These are phyloP conservation scores for Syncerus caffer DNA, from an alignment of 2,797 vertebrate species.

Conservation along the genomic window DNA sequence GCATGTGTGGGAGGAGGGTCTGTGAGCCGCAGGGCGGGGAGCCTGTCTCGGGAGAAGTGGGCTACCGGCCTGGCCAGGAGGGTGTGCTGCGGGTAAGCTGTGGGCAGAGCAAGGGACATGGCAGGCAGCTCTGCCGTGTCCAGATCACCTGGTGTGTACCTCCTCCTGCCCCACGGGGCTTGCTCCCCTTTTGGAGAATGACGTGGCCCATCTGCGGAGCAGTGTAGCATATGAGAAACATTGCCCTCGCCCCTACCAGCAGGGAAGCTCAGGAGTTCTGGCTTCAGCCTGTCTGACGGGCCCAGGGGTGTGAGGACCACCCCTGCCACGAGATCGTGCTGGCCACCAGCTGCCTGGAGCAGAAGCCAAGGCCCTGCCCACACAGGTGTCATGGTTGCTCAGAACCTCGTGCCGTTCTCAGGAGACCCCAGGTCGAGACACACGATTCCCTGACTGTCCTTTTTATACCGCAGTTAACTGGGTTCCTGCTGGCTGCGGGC, in stretches of 20 bases:
- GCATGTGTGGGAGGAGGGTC: neutral
- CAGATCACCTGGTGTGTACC: neutral
- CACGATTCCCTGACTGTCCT: neutral
- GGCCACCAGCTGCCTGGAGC: neutral
- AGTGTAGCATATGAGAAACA: neutral
- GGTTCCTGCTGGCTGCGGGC: neutral
- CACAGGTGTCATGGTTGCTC: neutral
- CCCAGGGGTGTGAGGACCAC: neutral
- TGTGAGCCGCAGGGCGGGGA: rapidly evolving
- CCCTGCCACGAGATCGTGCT: too few species aligned
- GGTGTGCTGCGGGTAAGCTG: neutral
- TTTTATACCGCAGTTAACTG: neutral
- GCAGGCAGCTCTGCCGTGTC: neutral
- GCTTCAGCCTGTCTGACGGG: neutral
- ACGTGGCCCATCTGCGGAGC: neutral
- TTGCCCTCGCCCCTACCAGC: neutral
- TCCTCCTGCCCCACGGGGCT: neutral
- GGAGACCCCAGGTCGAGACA: neutral
- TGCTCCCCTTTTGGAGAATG: neutral
- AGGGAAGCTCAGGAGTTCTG: neutral
- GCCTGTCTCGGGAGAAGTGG: neutral
- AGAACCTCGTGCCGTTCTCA: neutral
- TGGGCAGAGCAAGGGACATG: neutral
- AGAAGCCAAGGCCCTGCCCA: neutral
- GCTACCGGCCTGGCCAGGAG: neutral